Evolutionary conservation across 2,113 vertebrate genomes (phyloP).

Genomic region (Aramus guarauna): DNA sequence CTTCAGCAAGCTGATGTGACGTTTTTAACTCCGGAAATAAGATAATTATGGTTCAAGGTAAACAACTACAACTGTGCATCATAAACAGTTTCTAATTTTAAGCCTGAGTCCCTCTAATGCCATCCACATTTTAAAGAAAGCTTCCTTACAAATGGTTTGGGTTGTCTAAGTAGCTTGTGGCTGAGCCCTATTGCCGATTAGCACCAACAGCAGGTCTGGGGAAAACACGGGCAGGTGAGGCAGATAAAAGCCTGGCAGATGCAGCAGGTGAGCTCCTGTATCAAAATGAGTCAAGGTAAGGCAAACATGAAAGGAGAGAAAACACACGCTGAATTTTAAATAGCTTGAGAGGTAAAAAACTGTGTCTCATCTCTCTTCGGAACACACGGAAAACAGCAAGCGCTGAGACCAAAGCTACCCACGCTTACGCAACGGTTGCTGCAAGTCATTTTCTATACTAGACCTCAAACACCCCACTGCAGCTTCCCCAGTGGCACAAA

Average conservation of each 20-base stretch:
- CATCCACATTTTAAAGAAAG: not conserved
- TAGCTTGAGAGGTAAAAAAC: not conserved
- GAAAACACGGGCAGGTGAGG: not conserved
- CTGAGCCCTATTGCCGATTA: not conserved
- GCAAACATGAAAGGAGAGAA: not conserved
- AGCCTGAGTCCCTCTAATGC: not conserved
- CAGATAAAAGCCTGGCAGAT: not conserved
- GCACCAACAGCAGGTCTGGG: not conserved
- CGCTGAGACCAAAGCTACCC: accelerated
- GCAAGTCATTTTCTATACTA: not conserved
- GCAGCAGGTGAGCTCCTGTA: not conserved
- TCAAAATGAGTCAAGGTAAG: not conserved
- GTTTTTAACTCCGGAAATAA: conserved; percentile 55
- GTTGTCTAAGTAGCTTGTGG: not conserved
- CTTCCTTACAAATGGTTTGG: not conserved
- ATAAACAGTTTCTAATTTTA: conserved; percentile 48
- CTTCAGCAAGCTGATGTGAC: conserved; percentile 33
- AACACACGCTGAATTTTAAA: not conserved
- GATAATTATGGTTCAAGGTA: conserved; percentile 55
- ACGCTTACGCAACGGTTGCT: not conserved
- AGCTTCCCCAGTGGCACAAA: not conserved
- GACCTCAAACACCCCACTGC: not conserved
- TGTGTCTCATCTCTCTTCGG: accelerated
- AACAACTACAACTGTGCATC: conserved; percentile 42
- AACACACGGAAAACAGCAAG: not conserved